Conservation (phyloP, 2,113 vertebrate species). For the Elaphurus davidianus region DNA sequence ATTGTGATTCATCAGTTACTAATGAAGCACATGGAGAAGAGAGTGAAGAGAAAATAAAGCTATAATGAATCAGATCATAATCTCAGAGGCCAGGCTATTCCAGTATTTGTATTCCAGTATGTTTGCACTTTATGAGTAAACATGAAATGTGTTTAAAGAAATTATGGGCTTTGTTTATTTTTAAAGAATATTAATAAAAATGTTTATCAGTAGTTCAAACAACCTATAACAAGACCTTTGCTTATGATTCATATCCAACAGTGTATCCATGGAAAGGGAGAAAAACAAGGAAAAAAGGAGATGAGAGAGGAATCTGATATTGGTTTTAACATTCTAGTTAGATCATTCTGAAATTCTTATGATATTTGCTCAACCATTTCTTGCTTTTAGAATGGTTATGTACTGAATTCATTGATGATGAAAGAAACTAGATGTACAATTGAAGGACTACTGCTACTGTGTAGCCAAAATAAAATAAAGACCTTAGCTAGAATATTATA, state of each 20-base stretch:
- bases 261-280: not conserved
- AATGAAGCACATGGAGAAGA: not conserved
- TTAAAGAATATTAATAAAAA: not conserved
- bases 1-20: not conserved
- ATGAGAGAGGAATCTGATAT: not conserved
- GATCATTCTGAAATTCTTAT: not conserved
- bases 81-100: not conserved
- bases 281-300: not conserved
- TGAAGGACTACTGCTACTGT: not conserved
- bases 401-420: not conserved
- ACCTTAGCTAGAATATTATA: not conserved
- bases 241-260: not conserved
- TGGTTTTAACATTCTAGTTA: not conserved
- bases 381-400: not conserved
- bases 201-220: not conserved
- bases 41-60: not conserved
- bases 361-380: not conserved
- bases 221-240: not conserved
- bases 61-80: not conserved
- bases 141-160: not conserved
- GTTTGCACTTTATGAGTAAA: not conserved
- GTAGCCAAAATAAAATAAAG: not conserved
- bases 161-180: not conserved
- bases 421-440: not conserved
- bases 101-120: not conserved